Conservation (phyloP, 2,888 invertebrate genomes). For the Philhelius pedissequus region DNA sequence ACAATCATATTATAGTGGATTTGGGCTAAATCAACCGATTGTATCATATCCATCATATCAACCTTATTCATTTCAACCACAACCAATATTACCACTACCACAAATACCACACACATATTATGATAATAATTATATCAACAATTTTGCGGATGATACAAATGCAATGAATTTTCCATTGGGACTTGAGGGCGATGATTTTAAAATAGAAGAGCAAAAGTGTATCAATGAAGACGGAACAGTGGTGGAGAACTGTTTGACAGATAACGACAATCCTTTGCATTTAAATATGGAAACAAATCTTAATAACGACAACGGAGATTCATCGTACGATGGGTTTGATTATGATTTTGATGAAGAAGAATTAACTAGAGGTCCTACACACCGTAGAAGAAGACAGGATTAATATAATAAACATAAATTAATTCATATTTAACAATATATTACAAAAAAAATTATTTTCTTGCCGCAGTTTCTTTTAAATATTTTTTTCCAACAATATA, state of each 20-base stretch:
- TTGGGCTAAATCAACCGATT: background rate
- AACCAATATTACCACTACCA: background rate
- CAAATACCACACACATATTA: background rate
- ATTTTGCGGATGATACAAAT: background rate
- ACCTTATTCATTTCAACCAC: background rate
- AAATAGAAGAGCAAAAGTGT: conserved; percentile 70
- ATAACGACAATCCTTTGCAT: background rate
- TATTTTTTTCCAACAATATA: too few species aligned
- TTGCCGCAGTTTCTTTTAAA: too few species aligned
- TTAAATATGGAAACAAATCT: background rate
- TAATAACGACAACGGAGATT: background rate
- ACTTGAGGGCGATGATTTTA: conserved; percentile 57
- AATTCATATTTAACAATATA: too few species aligned
- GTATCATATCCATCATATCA: background rate
- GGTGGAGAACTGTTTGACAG: conserved; percentile 21
- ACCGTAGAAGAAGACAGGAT: background rate
- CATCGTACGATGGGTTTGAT: background rate
- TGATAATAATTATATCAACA: background rate
- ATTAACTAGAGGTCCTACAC: too few species aligned
- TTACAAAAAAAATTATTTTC: too few species aligned
- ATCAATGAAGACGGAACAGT: conserved; percentile 66
- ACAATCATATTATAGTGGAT: background rate
- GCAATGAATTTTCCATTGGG: background rate
- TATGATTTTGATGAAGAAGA: background rate
- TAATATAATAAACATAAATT: too few species aligned